These are phyloP conservation scores for Xestia sexstrigata DNA, from an alignment of 2,888 invertebrate species.

Conservation along the genomic window DNA sequence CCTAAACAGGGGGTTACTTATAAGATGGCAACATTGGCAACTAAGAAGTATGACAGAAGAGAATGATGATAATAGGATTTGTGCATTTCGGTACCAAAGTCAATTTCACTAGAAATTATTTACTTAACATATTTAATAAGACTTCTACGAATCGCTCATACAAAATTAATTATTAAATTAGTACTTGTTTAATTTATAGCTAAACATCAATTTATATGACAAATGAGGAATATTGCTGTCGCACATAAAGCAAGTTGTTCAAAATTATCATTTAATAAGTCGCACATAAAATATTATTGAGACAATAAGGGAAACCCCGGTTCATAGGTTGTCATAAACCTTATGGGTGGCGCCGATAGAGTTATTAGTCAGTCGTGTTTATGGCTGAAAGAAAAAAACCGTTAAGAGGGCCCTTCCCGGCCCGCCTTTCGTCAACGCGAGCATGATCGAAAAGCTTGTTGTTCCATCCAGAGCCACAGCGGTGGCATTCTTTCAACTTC, in stretches of 20 bases:
- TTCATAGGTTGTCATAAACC: conserved; percentile 1
- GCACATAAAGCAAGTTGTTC: conserved; percentile 18
- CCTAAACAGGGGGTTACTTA: too few species aligned
- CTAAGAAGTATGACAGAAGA: too few species aligned
- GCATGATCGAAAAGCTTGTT: too few species aligned
- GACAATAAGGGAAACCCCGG: conserved; percentile 29
- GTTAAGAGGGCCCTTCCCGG: too few species aligned
- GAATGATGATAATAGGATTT: background rate
- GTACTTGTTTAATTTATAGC: conserved; percentile 13
- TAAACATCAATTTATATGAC: conserved; percentile 33
- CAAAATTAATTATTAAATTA: background rate
- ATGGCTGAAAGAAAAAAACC: too few species aligned
- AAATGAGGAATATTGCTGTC: conserved; percentile 36
- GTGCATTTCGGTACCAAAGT: too few species aligned
- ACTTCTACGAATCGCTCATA: background rate
- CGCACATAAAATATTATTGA: conserved; percentile 10
- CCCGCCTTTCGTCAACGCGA: too few species aligned
- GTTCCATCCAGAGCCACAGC: too few species aligned
- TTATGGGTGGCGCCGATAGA: background rate
- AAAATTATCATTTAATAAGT: conserved; percentile 3
- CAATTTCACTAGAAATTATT: too few species aligned
- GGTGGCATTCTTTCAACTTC: too few species aligned
- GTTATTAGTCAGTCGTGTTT: background rate
- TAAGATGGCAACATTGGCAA: too few species aligned
- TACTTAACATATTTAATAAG: too few species aligned